Conservation (phyloP, 1,140 invertebrate species). For the Lordiphosa clarofinis region DNA sequence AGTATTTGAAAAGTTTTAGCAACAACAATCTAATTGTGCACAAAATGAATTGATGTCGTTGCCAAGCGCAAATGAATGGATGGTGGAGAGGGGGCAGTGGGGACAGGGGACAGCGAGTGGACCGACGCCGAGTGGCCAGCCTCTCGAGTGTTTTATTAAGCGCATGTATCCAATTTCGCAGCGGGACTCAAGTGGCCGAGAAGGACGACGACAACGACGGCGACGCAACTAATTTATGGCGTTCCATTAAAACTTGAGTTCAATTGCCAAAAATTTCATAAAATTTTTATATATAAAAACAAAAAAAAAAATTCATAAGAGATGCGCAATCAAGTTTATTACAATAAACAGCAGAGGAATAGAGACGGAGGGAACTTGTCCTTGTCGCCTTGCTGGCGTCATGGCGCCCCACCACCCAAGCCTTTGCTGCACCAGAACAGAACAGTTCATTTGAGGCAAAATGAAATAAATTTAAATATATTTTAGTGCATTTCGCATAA, state of each 20-base stretch:
- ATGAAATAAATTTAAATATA: slow-evolving; percentile 78
- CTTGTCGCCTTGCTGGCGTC: slow-evolving; percentile 68
- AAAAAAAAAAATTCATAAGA: slow-evolving; percentile 41
- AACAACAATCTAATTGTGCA: slow-evolving; percentile 70
- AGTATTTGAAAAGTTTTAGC: slow-evolving; percentile 29
- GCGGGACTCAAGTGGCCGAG: slow-evolving; percentile 60
- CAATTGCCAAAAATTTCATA: slow-evolving; percentile 78
- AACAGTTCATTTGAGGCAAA: slow-evolving; percentile 70
- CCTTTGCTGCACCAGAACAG: slow-evolving; percentile 37
- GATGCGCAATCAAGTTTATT: slow-evolving; percentile 77
- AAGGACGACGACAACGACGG: slow-evolving; percentile 20
- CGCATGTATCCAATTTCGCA: slow-evolving; percentile 72
- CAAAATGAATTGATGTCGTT: slow-evolving; percentile 77
- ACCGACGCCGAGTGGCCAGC: slow-evolving; percentile 36
- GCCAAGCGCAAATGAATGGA: slow-evolving; percentile 69
- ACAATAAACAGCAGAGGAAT: slow-evolving; percentile 24
- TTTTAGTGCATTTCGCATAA: slow-evolving; percentile 78
- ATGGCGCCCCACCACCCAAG: slow-evolving; percentile 16
- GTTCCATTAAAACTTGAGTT: slow-evolving; percentile 77
- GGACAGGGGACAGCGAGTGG: slow-evolving; percentile 20
- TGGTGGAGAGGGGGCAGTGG: slow-evolving; percentile 11
- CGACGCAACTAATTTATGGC: slow-evolving; percentile 68
- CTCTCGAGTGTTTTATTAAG: slow-evolving; percentile 75
- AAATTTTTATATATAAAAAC: slow-evolving; percentile 71
- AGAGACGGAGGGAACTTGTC: slow-evolving; percentile 17